Conservation (phyloP, 2,888 invertebrate genomes). For the Autographa pulchrina region DNA sequence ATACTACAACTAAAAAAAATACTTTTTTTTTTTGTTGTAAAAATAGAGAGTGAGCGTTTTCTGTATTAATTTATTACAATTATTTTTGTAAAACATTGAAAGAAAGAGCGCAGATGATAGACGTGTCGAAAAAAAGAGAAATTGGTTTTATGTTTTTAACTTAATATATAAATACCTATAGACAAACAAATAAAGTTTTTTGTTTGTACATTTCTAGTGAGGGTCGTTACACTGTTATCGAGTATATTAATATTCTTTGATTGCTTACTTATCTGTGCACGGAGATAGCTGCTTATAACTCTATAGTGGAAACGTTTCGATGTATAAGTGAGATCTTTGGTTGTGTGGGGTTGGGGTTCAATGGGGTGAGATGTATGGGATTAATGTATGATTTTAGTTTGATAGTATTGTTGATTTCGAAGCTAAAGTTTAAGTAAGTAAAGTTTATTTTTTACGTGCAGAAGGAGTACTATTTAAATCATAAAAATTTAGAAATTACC, state of each 20-base stretch:
- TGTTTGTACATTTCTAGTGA: slow-evolving; percentile 72
- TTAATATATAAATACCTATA: background rate
- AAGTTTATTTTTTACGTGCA: too few species aligned
- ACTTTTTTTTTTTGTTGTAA: too few species aligned
- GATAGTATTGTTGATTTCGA: background rate
- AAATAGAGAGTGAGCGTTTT: too few species aligned
- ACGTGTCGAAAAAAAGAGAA: too few species aligned
- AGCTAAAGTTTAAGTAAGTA: too few species aligned
- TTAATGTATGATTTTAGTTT: background rate
- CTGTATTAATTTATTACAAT: too few species aligned
- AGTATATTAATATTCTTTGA: slow-evolving; percentile 82
- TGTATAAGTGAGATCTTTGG: slow-evolving; percentile 24
- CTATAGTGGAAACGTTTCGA: slow-evolving; percentile 59
- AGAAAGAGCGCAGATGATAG: too few species aligned
- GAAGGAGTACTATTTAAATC: too few species aligned
- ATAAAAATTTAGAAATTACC: too few species aligned
- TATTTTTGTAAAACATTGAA: too few species aligned
- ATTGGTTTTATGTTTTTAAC: too few species aligned
- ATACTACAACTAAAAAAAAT: too few species aligned
- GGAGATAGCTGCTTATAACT: slow-evolving; percentile 68
- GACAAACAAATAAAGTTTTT: slow-evolving; percentile 65
- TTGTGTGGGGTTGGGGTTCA: background rate
- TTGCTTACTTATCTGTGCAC: slow-evolving; percentile 81
- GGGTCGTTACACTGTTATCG: slow-evolving; percentile 85
- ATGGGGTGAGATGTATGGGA: slow-evolving; percentile 5